Evolutionary conservation across 2,888 invertebrate genomes (phyloP), one percentile per base, ranked within the genome.

Genomic region (Orthosia gracilis): DNA sequence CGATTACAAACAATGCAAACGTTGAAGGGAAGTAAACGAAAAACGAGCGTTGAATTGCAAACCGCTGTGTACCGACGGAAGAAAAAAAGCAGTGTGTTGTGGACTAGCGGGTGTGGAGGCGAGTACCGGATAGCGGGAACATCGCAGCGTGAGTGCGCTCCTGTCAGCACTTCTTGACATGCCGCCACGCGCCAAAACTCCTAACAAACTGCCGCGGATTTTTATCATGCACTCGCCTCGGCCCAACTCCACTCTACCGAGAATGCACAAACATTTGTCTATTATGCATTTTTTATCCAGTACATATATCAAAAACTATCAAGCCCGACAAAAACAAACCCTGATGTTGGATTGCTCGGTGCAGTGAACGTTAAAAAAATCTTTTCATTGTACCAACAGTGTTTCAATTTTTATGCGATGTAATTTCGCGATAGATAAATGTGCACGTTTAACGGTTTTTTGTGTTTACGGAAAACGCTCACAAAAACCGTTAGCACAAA

Each of bases 221-320:
- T 94, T 92, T 92, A 92, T 90, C 91, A 90, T 89, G 73, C 86
- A 84, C 87, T 85, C 86, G 77, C 76, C 88, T 85, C 86, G 76
- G 85, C 77, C 76, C 88, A 76, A 83, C 86, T 88, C 85, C 87
- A 84, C 86, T 87, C 80, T 85, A 88, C 89, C 87, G 88, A 87
- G 84, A 86, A 87, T 87, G 86, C 84, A 87, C 90, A 92, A 92
- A 93, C 92, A 93, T 92, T 92, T 92, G 89, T 89, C 88, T 90
- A 89, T 90, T 91, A 91, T 91, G 89, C 90, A 90, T 91, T 91
- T 92, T 92, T 91, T 90, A 90, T 90, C 85, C 88, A 85, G 87
- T 87, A 89, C 90, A 90, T 92, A 91, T 91, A 91, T 93, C 91
- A 93, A 92, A 93, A 93, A 92, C 91, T 91, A 91, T 90, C 87